Conservation (phyloP, 2,797 vertebrate genomes). For the Enteromius trimaculatus region DNA sequence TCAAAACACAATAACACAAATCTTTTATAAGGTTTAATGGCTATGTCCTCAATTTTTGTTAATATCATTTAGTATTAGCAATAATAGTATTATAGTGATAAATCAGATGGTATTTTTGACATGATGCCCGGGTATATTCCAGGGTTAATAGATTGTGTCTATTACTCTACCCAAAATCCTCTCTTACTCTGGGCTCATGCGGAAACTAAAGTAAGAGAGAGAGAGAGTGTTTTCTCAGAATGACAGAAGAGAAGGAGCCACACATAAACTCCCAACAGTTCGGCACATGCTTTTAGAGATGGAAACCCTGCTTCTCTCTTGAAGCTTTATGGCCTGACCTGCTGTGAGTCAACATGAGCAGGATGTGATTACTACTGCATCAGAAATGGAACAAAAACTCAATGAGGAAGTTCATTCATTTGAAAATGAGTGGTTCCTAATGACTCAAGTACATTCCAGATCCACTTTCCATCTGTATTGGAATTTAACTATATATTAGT, state of each 20-base stretch:
- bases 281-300: slow-evolving; percentile 81
- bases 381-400: slow-evolving; percentile 61
- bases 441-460: slow-evolving; percentile 72
- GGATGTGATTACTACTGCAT: slow-evolving; percentile 80
- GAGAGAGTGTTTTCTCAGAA: slow-evolving; percentile 58
- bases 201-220: slow-evolving; percentile 28
- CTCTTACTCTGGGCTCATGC: slow-evolving; percentile 23
- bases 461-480: slow-evolving; percentile 37
- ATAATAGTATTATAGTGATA: neutral
- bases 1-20: too few species aligned
- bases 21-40: neutral
- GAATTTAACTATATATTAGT: neutral
- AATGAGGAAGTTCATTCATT: slow-evolving; percentile 76
- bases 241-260: slow-evolving; percentile 77
- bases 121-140: neutral
- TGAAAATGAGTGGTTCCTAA: slow-evolving; percentile 74
- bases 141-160: slow-evolving; percentile 36
- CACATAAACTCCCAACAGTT: slow-evolving; percentile 79
- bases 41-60: neutral
- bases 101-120: neutral
- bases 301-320: slow-evolving; percentile 65
- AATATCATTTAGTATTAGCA: neutral
- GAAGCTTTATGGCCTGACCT: slow-evolving; percentile 74
- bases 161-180: slow-evolving; percentile 30
- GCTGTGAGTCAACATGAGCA: slow-evolving; percentile 81